These are phyloP conservation scores for Maconellicoccus hirsutus DNA, from an alignment of 1,140 invertebrate species.

Conservation along the genomic window DNA sequence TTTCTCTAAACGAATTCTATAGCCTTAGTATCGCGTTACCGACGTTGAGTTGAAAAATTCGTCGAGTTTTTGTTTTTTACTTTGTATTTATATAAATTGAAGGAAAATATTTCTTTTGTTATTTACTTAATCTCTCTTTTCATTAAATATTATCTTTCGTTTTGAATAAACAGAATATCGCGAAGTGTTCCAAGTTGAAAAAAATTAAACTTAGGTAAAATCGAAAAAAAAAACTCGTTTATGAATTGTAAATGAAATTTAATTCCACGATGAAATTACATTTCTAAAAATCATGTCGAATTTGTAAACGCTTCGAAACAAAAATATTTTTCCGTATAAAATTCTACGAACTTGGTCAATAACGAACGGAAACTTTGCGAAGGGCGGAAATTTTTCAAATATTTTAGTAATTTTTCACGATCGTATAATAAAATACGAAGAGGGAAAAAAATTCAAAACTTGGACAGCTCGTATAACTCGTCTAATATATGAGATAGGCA, in stretches of 20 bases:
- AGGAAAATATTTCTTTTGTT: not conserved
- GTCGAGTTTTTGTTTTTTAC: not conserved
- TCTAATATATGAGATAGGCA: no score
- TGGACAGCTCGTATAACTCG: no score
- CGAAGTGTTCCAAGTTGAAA: not conserved
- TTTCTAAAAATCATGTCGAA: no score
- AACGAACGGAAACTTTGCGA: no score
- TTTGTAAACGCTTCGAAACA: no score
- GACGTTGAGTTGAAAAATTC: not conserved
- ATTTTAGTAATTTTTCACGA: no score
- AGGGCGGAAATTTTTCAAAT: no score
- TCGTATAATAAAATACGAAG: no score
- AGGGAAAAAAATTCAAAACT: no score
- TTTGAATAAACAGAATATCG: slow-evolving; percentile 4
- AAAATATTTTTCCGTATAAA: no score
- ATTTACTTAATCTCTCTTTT: slow-evolving; percentile 5
- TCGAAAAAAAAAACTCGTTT: not conserved
- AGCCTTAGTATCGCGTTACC: not conserved
- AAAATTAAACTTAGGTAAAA: not conserved
- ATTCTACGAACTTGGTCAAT: no score
- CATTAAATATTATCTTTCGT: slow-evolving; percentile 5
- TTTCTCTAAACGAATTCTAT: not conserved
- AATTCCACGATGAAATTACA: not conserved
- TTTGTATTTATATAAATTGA: not conserved
- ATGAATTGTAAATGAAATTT: not conserved